Conservation (phyloP, 2,888 invertebrate species). For the Drosophila limbata region DNA sequence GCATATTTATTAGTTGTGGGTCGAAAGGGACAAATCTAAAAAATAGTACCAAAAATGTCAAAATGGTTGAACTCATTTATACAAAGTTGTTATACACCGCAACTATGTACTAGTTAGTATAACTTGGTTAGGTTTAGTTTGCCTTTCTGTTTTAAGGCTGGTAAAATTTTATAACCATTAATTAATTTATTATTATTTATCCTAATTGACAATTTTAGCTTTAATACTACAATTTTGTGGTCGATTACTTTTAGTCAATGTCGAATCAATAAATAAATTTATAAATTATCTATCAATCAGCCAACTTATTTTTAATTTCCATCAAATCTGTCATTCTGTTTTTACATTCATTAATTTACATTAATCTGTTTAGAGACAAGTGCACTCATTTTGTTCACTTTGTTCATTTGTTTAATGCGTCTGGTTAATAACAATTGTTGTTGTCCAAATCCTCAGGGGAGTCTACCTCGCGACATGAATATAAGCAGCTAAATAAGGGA, state of each 20-base stretch:
- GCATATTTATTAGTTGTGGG: conserved; percentile 39
- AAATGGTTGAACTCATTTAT: neutral
- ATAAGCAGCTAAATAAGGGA: conserved; percentile 14
- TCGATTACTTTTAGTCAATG: no score
- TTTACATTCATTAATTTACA: neutral
- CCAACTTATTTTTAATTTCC: neutral
- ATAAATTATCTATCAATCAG: neutral
- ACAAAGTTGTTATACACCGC: neutral
- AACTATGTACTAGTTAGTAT: no score
- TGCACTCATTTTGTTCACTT: conserved; percentile 43
- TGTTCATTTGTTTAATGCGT: conserved; percentile 69
- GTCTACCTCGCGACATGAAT: conserved; percentile 43
- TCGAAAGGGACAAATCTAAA: conserved; percentile 9
- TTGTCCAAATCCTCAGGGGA: conserved; percentile 56
- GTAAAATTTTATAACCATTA: no score
- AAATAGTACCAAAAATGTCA: neutral
- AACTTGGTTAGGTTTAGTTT: no score
- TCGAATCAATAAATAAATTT: no score
- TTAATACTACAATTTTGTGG: no score
- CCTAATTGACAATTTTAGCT: no score
- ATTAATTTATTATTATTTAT: no score
- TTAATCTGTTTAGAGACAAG: conserved; percentile 13
- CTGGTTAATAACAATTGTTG: conserved; percentile 59
- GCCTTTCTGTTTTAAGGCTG: no score
- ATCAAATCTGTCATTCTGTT: neutral